Percentiles rank a stretch among this genome's conserved stretches.
Conservation (phyloP, 2,113 vertebrate genomes). For the Apteryx owenii region DNA sequence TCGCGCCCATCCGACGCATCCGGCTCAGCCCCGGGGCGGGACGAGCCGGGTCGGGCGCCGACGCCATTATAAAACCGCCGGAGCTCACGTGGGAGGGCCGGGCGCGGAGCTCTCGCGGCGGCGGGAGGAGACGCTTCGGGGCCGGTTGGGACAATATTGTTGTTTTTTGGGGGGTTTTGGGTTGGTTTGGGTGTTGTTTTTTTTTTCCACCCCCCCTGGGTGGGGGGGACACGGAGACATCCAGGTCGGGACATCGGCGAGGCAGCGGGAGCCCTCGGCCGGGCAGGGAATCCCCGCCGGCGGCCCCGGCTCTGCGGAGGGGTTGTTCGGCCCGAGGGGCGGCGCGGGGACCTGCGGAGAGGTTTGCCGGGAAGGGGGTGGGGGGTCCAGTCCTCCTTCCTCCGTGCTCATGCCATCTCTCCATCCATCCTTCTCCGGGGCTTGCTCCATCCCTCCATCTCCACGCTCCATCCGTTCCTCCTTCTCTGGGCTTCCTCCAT, state of each 20-base stretch:
- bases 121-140: neutral
- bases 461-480: neutral
- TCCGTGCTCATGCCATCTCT: neutral
- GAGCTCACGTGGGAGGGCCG: neutral
- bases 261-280: no score
- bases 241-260: no score
- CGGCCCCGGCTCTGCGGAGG: no score
- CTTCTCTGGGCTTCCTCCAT: neutral
- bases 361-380: neutral
- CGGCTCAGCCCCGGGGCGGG: neutral
- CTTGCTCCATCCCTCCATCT: neutral
- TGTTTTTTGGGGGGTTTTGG: no score
- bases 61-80: neutral
- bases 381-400: no score
- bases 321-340: neutral
- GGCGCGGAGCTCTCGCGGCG: no score
- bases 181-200: no score
- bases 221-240: no score
- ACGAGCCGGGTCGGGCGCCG: neutral
- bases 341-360: neutral
- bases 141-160: neutral
- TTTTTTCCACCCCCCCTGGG: no score
- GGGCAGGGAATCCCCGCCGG: no score
- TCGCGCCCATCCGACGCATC: neutral
- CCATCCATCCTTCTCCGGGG: neutral